Conservation (phyloP, 1,140 invertebrate species). For the Rhagoletis zephyria region DNA sequence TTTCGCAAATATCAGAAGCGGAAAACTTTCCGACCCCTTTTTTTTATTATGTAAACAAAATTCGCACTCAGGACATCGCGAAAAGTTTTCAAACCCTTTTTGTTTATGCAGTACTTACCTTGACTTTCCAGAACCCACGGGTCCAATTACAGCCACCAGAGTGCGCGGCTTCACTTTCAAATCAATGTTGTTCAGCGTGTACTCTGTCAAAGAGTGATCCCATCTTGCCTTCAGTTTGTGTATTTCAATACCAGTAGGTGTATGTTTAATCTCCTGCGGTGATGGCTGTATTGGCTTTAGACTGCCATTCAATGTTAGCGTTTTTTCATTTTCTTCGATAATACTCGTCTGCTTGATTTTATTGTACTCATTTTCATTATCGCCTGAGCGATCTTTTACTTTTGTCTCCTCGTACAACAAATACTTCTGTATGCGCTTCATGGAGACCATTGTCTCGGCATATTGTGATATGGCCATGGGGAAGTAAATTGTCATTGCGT, state of each 20-base stretch:
- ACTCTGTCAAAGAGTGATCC: slow-evolving; percentile 70
- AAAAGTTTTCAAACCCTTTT: neutral
- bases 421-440: slow-evolving; percentile 80
- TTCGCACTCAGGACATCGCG: no score
- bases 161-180: slow-evolving; percentile 79
- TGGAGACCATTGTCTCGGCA: slow-evolving; percentile 81
- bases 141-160: slow-evolving; percentile 81
- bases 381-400: slow-evolving; percentile 69
- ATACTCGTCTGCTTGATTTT: slow-evolving; percentile 22
- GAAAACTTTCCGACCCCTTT: neutral
- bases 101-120: slow-evolving; percentile 56
- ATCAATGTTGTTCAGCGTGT: slow-evolving; percentile 77
- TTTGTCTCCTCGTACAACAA: slow-evolving; percentile 80
- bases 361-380: slow-evolving; percentile 59
- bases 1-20: neutral
- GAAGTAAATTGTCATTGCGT: slow-evolving; percentile 84
- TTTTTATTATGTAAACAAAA: no score
- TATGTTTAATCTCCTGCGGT: slow-evolving; percentile 22
- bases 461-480: slow-evolving; percentile 79
- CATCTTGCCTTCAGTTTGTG: slow-evolving; percentile 70
- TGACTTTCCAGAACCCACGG: slow-evolving; percentile 84
- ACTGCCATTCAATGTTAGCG: slow-evolving; percentile 59
- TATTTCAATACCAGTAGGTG: slow-evolving; percentile 61
- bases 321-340: slow-evolving; percentile 56
- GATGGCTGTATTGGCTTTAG: slow-evolving; percentile 58